phyloP scores from a whole-genome alignment of 2,797 vertebrate genomes.

The Brachyalestes nurse region DNA sequence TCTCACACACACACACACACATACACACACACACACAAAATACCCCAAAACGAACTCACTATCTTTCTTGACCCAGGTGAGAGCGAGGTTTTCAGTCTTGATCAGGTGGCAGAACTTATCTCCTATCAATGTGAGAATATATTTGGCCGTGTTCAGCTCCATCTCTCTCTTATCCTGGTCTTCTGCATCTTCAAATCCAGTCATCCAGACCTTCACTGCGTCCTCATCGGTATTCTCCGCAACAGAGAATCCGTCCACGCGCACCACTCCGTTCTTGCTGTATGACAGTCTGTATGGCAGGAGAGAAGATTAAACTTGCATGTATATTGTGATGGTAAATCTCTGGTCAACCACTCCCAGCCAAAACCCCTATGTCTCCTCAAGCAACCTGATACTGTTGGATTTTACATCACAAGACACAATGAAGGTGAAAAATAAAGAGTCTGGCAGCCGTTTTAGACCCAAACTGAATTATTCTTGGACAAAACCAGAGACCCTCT shows the following conservation, averaged over 20 bases:
- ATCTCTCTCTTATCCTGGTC: slow-evolving; percentile 75
- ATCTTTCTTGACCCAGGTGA: slow-evolving; percentile 95
- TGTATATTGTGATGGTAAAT: not conserved
- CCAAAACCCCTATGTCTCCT: not conserved
- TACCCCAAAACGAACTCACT: slow-evolving; percentile 71
- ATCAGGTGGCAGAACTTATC: slow-evolving; percentile 98
- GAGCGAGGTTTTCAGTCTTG: slow-evolving; percentile 90
- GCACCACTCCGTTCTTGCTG: slow-evolving; percentile 96
- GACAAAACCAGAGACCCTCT: slow-evolving; percentile 1
- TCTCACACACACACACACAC: slow-evolving; percentile 68
- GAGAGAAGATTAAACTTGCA: not conserved
- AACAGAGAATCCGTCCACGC: slow-evolving; percentile 95
- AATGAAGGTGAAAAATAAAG: slow-evolving; percentile 20
- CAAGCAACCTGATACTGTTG: slow-evolving; percentile 12
- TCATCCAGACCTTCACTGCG: slow-evolving; percentile 90
- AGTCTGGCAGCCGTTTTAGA: not conserved
- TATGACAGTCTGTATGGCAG: slow-evolving; percentile 80
- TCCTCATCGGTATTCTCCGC: slow-evolving; percentile 97
- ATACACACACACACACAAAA: slow-evolving; percentile 57
- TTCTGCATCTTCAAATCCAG: slow-evolving; percentile 76
- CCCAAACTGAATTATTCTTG: slow-evolving; percentile 17
- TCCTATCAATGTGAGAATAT: slow-evolving; percentile 93
- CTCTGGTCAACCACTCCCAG: not conserved
- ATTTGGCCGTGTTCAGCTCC: slow-evolving; percentile 90
- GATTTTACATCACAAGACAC: not conserved